Evolutionary conservation across 2,888 invertebrate genomes (phyloP).

Genomic region (Cepaea hortensis): DNA sequence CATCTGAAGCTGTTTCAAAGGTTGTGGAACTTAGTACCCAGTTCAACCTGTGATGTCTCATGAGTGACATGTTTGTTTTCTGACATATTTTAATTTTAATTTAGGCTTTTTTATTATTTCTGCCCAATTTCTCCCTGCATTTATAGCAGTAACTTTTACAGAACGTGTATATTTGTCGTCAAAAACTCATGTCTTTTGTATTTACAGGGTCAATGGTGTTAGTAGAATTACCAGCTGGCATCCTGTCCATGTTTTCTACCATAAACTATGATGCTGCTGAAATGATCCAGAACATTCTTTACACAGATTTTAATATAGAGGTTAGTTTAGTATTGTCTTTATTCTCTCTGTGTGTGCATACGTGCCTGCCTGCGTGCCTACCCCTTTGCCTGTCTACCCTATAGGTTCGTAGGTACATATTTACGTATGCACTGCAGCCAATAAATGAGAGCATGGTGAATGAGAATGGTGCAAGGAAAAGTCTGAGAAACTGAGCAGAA

Average conservation of each 20-base stretch:
- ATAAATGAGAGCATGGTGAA: not conserved
- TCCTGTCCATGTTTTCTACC: constrained; percentile 42
- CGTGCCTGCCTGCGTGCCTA: no score
- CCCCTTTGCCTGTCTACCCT: no score
- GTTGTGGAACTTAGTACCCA: no score
- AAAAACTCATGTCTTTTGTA: not conserved
- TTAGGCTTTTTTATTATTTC: not conserved
- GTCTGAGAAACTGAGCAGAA: not conserved
- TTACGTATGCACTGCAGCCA: no score
- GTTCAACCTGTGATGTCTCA: no score
- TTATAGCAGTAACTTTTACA: not conserved
- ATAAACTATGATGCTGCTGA: constrained; percentile 68
- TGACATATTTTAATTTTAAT: not conserved
- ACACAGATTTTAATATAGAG: constrained; percentile 71
- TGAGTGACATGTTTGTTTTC: no score
- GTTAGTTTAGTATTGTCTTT: constrained; percentile 50
- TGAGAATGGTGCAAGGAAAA: no score
- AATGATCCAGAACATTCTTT: constrained; percentile 69
- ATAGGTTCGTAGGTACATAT: no score
- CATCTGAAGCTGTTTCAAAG: no score
- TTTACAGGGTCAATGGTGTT: constrained; percentile 65
- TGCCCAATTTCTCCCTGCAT: not conserved
- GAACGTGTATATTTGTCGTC: not conserved
- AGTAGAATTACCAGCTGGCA: constrained; percentile 63
- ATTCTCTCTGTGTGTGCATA: not conserved